Evolutionary conservation across 2,113 vertebrate genomes (phyloP).

Genomic region (Acanthisitta chloris): DNA sequence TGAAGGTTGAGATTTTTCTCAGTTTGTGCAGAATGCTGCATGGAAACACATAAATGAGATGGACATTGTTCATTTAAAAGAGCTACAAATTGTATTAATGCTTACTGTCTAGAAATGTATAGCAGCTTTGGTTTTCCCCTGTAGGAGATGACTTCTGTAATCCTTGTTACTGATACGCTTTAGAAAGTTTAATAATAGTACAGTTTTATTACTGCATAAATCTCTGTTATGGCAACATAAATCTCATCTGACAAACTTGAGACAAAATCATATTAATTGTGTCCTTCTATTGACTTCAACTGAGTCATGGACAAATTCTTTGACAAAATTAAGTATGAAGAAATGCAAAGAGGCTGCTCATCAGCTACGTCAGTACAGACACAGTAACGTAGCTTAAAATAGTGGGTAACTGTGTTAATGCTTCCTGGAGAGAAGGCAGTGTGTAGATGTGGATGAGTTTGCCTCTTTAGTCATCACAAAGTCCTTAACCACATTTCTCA

Average conservation of each 20-base stretch:
- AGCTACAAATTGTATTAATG: background rate
- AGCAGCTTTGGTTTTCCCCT: background rate
- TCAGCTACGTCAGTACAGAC: background rate
- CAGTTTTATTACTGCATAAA: constrained; percentile 24
- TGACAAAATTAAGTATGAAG: background rate
- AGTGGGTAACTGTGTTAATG: background rate
- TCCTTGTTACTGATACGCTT: background rate
- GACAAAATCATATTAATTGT: constrained; percentile 26
- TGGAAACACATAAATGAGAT: background rate
- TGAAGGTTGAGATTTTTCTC: background rate
- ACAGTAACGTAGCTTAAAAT: background rate
- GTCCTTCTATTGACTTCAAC: background rate
- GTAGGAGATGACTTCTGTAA: background rate
- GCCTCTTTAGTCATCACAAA: background rate
- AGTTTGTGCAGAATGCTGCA: background rate
- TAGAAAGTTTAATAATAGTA: constrained; percentile 1
- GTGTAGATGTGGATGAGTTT: background rate
- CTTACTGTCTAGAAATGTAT: background rate
- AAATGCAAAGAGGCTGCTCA: background rate
- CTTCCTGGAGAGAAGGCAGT: background rate
- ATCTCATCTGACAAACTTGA: constrained; percentile 22
- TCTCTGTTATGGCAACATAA: constrained; percentile 13
- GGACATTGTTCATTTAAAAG: background rate
- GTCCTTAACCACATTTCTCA: background rate
- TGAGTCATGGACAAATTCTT: background rate